Base-by-base conservation (phyloP, 2,113 vertebrate species). In the Forbesichthys papilliferus region DNA sequence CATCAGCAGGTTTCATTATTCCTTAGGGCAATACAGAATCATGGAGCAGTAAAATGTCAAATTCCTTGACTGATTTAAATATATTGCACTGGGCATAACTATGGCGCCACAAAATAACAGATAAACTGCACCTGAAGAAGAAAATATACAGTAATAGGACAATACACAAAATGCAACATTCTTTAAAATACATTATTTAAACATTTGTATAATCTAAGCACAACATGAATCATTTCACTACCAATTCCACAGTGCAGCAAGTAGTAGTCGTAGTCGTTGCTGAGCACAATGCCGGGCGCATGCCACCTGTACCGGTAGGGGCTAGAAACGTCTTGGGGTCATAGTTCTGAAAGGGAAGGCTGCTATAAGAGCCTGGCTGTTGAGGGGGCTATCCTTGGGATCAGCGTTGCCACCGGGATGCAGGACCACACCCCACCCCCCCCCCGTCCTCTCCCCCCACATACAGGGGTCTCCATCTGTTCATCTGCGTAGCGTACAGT, bases 341-440 rank as follows among this genome's bases (percentile, higher is more conserved):
- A 11, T n/a, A 14, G 73, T 70, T 71, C 27, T 20, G 13, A 52
- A 61, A 27, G 33, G 33, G 56, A 51, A 58, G 56, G 66, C 55
- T 54, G 57, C 16, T 36, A 73, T 83, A 73, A 80, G 79, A 74
- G 65, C 47, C 55, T 34, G 69, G 16, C 27, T 68, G 16, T 74
- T 55, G 63, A 34, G 65, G 65, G 64, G 64, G 79, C 71, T 71
- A 74, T 80, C 68, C 48, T 14, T 53, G 1, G n/a, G 64, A 76
- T 61, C 67, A 73, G 66, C 36, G 61, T 72, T 51, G 70, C 54
- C 48, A 12, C 13, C 47, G 33, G 54, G 49, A 13, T 10, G 51
- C 7, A 8, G 68, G 69, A 48, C 42, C 20, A 20, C 20, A 16
- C 16, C 16, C 16, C 16, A 16, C 16, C 16, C 16, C 16, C 1